Percentiles rank a stretch among this genome's conserved stretches.
phyloP scores from a whole-genome alignment of 2,113 vertebrate species.

The Coreoperca whiteheadi region DNA sequence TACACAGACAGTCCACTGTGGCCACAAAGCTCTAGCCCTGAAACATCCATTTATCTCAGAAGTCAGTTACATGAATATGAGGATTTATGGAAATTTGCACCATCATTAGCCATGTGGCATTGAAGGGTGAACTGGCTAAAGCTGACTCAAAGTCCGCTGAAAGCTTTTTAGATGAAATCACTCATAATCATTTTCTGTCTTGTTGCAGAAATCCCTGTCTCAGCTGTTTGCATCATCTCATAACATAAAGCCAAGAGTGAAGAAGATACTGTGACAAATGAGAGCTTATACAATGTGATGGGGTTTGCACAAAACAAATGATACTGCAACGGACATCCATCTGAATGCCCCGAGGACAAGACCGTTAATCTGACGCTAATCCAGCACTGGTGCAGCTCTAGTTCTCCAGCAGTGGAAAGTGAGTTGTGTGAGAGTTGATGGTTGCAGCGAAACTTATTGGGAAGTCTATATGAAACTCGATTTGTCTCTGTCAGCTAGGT shows the following conservation, averaged over 20 bases:
- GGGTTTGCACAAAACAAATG: slow-evolving; percentile 51
- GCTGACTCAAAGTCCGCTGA: slow-evolving; percentile 7
- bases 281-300: slow-evolving; percentile 24
- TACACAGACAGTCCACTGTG: slow-evolving; percentile 37
- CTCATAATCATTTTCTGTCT: slow-evolving; percentile 11
- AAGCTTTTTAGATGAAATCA: not conserved
- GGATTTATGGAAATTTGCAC: slow-evolving; percentile 39
- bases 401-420: slow-evolving; percentile 44
- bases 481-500: slow-evolving; percentile 50
- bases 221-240: slow-evolving; percentile 46
- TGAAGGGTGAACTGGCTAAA: slow-evolving; percentile 17
- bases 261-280: slow-evolving; percentile 54
- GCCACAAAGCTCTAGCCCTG: slow-evolving; percentile 42
- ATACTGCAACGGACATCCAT: slow-evolving; percentile 40
- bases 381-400: slow-evolving; percentile 42
- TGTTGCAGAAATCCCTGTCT: slow-evolving; percentile 22
- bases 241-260: slow-evolving; percentile 5
- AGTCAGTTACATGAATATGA: slow-evolving; percentile 27
- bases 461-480: slow-evolving; percentile 52
- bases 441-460: slow-evolving; percentile 28
- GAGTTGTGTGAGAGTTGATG: slow-evolving; percentile 41
- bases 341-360: slow-evolving; percentile 45
- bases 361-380: slow-evolving; percentile 63
- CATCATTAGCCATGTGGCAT: slow-evolving; percentile 42
- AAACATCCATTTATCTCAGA: slow-evolving; percentile 67